Evolutionary conservation across 92 coral and sea anemone species (phyloP), one percentile per base, ranked within the genome.

Genomic region (Plumapathes pennacea): DNA sequence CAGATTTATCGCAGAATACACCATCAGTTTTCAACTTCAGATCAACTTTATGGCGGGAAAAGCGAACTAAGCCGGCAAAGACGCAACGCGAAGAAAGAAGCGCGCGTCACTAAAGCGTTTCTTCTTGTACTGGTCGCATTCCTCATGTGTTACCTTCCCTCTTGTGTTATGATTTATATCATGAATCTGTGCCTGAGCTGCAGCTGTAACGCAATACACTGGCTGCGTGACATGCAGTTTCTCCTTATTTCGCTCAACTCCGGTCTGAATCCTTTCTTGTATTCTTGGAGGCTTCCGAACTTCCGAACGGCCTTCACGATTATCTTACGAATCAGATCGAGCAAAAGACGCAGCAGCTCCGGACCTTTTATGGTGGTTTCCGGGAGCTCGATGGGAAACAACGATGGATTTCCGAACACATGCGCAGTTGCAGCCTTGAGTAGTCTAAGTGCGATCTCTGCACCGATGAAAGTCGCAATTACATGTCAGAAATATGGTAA

Each of bases 201-300:
- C 69, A 85, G 90, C 45, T 90, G 97, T 65, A 67, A 40, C 10
- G 51, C 66, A 15, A 82, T 90, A 4, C 97, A 90, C 64, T 77
- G 85, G 86, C 83, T 83, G 39, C 79, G 97, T 20, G 97, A 90
- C 57, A 51, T 64, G 22, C 90, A 77, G 40, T 90, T 85, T 63
- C 64, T 90, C 18, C 53, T 90, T 40, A 76, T 90, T 34, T 76
- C 78, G 46, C 71, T 85, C 38, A 90, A 90, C 55, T 86, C 95
- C n/a, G 71, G 95, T 32, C 73, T 90, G 64, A 82, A 90, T 60
- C 92, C 92, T 20, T 90, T 86, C 69, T 67, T 88, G 21, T 90
- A 90, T 51, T 95, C 97, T 17, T 88, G 80, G 46, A 82, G 97
- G 36, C 79, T 84, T 28, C 81, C 83, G 56, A 90, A 90, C 45